Evolutionary conservation across 2,113 vertebrate species (phyloP).

Genomic region (Chionomys nivalis): DNA sequence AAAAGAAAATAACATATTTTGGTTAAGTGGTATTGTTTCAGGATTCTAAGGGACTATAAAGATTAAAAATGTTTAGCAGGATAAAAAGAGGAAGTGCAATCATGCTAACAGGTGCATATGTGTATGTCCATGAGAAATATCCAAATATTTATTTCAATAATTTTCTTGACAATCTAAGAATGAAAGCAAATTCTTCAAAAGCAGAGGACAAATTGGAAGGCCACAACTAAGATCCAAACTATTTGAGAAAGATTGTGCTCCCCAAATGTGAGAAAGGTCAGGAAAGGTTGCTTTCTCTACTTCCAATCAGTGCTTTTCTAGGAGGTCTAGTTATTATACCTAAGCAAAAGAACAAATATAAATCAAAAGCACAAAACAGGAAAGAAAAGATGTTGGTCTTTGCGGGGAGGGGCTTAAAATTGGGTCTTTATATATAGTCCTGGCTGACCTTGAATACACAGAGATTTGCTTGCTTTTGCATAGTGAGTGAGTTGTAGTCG

Average conservation of each 20-base stretch:
- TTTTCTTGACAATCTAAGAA: slow-evolving; percentile 12
- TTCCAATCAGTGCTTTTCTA: not conserved
- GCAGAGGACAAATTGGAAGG: not conserved
- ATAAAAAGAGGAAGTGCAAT: not conserved
- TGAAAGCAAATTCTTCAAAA: not conserved
- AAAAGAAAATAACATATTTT: not conserved
- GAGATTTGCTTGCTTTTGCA: not conserved
- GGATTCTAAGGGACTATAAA: not conserved
- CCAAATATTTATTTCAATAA: not conserved
- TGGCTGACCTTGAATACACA: not conserved
- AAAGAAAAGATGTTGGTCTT: not conserved
- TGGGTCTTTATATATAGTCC: not conserved
- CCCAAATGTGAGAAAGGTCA: not conserved
- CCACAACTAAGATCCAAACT: not conserved
- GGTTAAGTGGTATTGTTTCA: not conserved
- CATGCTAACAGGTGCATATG: not conserved
- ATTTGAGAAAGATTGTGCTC: not conserved
- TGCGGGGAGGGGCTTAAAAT: not conserved
- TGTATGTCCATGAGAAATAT: not conserved
- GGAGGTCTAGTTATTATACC: not conserved
- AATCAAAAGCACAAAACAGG: not conserved
- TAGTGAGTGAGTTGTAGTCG: not conserved
- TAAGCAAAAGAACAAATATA: not conserved
- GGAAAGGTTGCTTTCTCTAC: not conserved
- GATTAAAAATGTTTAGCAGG: not conserved